Percentiles rank a stretch among this genome's conserved stretches.
These are phyloP conservation scores for Coracias cyanogaster DNA, from an alignment of 2,797 vertebrate genomes.

Conservation along the genomic window DNA sequence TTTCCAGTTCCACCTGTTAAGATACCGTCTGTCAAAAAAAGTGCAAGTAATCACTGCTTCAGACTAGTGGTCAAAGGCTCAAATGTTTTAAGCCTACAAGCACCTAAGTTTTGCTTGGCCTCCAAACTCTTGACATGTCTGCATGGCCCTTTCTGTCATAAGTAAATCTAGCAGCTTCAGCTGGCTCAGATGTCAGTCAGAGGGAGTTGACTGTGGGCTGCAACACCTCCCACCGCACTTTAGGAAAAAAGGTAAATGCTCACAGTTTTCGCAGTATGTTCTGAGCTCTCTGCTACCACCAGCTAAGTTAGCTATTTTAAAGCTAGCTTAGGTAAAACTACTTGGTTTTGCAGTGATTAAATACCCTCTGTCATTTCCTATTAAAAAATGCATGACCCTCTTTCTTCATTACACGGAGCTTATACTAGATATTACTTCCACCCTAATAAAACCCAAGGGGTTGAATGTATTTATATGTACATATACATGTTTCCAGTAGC, in stretches of 20 bases:
- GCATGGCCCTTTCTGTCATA: background rate
- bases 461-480: constrained; percentile 28
- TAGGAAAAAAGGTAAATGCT: background rate
- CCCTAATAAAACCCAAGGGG: constrained; percentile 29
- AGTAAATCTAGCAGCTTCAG: background rate
- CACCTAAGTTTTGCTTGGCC: background rate
- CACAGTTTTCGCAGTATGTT: background rate
- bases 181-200: background rate
- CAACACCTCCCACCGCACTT: background rate
- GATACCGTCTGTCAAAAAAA: background rate
- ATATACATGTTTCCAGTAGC: background rate
- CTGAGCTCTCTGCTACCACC: background rate
- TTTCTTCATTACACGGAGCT: background rate
- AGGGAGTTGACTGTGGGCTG: background rate
- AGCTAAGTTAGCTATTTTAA: background rate
- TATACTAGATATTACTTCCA: constrained; percentile 4
- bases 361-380: constrained; percentile 4
- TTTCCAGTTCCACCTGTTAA: background rate
- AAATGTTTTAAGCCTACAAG: background rate
- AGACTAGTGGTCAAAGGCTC: background rate
- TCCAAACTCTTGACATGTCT: background rate
- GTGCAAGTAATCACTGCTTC: background rate
- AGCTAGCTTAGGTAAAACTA: background rate
- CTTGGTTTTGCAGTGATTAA: background rate
- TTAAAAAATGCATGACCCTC: constrained; percentile 31